Percentiles rank a stretch among this genome's conserved stretches.
phyloP scores from a whole-genome alignment of 2,113 vertebrate genomes.

The Coptodon bakossiorum region DNA sequence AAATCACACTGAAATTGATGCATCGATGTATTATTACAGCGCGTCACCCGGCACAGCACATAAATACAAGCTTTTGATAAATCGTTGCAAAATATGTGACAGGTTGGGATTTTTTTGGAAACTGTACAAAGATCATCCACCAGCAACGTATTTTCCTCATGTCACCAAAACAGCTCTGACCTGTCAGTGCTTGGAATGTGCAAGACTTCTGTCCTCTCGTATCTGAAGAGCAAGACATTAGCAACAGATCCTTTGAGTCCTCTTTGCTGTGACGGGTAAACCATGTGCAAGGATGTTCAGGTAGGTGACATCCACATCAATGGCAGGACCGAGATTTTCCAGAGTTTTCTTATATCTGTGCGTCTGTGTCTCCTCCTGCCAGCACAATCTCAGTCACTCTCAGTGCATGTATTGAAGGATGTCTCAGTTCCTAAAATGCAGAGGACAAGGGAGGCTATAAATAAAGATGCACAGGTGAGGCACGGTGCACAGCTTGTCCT shows the following conservation, averaged over 20 bases:
- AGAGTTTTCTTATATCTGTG: background rate
- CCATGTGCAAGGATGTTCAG: background rate
- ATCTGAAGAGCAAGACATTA: background rate
- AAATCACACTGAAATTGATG: background rate
- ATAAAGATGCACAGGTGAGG: background rate
- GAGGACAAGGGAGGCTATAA: background rate
- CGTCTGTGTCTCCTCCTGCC: background rate
- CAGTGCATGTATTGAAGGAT: background rate
- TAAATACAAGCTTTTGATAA: background rate
- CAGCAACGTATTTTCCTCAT: background rate
- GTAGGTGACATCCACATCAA: background rate
- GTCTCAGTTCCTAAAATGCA: background rate
- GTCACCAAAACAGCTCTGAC: background rate
- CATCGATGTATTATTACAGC: background rate
- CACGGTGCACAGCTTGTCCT: background rate
- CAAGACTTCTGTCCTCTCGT: background rate
- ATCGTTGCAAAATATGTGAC: background rate
- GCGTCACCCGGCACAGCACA: accelerated
- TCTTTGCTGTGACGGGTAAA: background rate
- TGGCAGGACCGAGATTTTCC: background rate
- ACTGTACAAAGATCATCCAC: background rate
- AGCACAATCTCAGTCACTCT: background rate
- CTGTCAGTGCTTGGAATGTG: background rate
- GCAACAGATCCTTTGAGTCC: background rate
- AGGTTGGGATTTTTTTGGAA: background rate